These are phyloP conservation scores for Heteromormyrus szaboi DNA, from an alignment of 2,797 vertebrate species.

Conservation along the genomic window DNA sequence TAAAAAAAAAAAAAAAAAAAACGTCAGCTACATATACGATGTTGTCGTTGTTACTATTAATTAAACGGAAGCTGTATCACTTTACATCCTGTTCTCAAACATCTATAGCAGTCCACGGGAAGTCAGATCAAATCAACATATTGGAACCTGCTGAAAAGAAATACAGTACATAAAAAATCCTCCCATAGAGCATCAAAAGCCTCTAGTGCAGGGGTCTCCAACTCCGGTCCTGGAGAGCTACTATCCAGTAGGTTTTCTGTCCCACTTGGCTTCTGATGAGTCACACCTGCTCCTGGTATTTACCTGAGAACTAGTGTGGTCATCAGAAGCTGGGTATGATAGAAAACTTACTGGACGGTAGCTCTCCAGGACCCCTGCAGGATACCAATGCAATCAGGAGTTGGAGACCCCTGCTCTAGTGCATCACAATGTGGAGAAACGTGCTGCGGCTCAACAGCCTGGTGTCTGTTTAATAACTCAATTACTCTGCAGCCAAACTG, in stretches of 20 bases:
- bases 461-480: neutral
- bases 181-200: neutral
- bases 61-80: neutral
- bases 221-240: no score
- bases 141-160: conserved; percentile 6
- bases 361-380: no score
- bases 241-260: no score
- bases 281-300: no score
- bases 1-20: neutral
- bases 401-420: no score
- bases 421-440: neutral
- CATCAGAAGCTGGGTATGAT: no score
- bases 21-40: neutral
- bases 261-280: no score
- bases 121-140: neutral
- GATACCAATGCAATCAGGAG: no score
- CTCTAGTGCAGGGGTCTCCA: no score
- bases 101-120: neutral
- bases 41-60: neutral
- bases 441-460: neutral
- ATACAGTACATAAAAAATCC: neutral
- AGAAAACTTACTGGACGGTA: no score
- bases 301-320: no score
- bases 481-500: neutral
- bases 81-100: neutral